A percentile compares a stretch with the other conserved stretches of the same genome.
Conservation (phyloP, 1,140 invertebrate genomes). For the Drosophila micromelanica region DNA sequence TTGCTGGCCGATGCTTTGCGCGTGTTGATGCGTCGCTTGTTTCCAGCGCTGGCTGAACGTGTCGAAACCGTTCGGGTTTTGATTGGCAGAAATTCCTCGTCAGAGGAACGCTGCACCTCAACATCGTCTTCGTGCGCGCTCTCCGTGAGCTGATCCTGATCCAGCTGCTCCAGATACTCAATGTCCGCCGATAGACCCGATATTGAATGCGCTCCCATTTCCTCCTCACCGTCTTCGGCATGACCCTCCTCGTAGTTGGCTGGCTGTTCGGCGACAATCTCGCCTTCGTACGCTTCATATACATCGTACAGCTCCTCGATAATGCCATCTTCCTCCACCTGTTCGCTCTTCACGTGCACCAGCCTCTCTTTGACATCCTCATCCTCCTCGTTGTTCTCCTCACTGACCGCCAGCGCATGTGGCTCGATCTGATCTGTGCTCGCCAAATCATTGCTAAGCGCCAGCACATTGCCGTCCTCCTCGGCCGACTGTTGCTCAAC, state of each 20-base stretch:
- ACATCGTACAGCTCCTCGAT: slow-evolving; percentile 73
- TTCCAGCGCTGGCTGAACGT: slow-evolving; percentile 6
- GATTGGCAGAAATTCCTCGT: slow-evolving; percentile 55
- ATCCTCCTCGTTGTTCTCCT: slow-evolving; percentile 48
- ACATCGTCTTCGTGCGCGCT: slow-evolving; percentile 62
- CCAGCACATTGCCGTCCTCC: slow-evolving; percentile 28
- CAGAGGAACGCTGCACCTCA: slow-evolving; percentile 42
- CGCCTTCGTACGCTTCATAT: slow-evolving; percentile 63
- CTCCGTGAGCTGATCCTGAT: slow-evolving; percentile 62
- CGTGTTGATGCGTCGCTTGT: slow-evolving; percentile 40
- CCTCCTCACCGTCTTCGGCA: slow-evolving; percentile 19
- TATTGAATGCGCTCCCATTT: slow-evolving; percentile 53
- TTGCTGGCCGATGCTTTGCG: slow-evolving; percentile 33
- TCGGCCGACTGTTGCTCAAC: slow-evolving; percentile 50
- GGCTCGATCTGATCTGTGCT: slow-evolving; percentile 24
- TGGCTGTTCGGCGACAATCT: slow-evolving; percentile 53
- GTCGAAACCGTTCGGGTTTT: slow-evolving; percentile 27
- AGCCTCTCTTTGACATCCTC: slow-evolving; percentile 54
- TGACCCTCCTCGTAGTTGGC: slow-evolving; percentile 37
- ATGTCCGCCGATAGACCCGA: slow-evolving; percentile 69
- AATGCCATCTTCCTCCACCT: slow-evolving; percentile 71
- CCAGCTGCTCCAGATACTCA: slow-evolving; percentile 59
- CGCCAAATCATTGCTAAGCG: not conserved
- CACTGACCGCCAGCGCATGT: slow-evolving; percentile 11
- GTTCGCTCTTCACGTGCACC: slow-evolving; percentile 62